These are phyloP conservation scores for Orthosia gothica DNA, from an alignment of 2,888 invertebrate genomes.

Conservation along the genomic window DNA sequence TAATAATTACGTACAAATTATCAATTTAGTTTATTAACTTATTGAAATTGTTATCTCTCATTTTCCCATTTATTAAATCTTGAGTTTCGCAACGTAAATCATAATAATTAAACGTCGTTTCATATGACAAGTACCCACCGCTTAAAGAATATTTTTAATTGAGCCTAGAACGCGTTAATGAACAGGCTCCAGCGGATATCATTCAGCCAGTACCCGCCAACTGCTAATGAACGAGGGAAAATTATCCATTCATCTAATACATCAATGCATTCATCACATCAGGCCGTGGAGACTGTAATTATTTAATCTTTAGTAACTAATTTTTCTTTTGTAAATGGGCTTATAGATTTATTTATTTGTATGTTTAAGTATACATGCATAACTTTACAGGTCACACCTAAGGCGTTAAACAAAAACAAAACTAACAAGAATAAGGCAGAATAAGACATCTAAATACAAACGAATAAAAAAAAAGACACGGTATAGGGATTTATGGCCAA, in stretches of 20 bases:
- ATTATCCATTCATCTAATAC: slow-evolving; percentile 60
- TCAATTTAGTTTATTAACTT: slow-evolving; percentile 4
- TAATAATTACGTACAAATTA: background rate
- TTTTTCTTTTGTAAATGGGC: slow-evolving; percentile 10
- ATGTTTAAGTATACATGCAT: no score
- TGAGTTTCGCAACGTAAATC: slow-evolving; percentile 51
- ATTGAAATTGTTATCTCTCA: slow-evolving; percentile 8
- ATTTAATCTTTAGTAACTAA: slow-evolving; percentile 4
- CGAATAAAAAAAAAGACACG: no score
- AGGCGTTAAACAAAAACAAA: no score
- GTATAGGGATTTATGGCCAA: background rate
- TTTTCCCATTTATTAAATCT: slow-evolving; percentile 17
- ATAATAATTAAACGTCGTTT: slow-evolving; percentile 53
- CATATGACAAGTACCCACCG: slow-evolving; percentile 35
- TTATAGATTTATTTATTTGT: no score
- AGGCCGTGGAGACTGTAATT: slow-evolving; percentile 19
- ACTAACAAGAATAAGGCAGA: no score
- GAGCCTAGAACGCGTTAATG: slow-evolving; percentile 60
- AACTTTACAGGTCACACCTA: no score
- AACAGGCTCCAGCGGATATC: slow-evolving; percentile 60
- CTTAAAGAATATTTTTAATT: slow-evolving; percentile 52
- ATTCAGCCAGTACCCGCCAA: slow-evolving; percentile 59
- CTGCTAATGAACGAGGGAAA: slow-evolving; percentile 72
- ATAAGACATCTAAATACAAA: no score
- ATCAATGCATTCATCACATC: slow-evolving; percentile 37